phyloP scores from a whole-genome alignment of 2,797 vertebrate species.

The Oreochromis grahami region DNA sequence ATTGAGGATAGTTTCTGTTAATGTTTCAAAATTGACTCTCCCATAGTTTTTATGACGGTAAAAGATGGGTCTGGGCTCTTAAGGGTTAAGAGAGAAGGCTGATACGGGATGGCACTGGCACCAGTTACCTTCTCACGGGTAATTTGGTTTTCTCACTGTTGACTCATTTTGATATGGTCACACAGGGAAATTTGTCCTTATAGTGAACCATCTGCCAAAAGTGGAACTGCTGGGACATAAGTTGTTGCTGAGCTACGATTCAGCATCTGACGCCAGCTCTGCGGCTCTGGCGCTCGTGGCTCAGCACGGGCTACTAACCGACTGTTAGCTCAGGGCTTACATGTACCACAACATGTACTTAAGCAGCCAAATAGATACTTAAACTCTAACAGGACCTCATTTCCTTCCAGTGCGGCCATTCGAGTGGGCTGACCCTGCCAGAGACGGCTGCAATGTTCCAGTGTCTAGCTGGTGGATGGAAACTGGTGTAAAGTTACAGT shows the following conservation, averaged over 20 bases:
- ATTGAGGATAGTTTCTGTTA: no score
- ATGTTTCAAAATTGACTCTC: no score
- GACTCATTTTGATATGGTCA: background rate
- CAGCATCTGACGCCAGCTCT: background rate
- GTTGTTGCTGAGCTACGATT: background rate
- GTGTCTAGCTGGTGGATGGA: background rate
- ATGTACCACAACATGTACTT: background rate
- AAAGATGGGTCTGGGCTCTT: no score
- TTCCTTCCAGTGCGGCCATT: background rate
- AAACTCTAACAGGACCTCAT: background rate
- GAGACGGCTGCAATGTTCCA: background rate
- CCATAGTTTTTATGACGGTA: no score
- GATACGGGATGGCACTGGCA: slow-evolving; percentile 1
- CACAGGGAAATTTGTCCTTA: background rate
- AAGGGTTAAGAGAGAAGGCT: background rate
- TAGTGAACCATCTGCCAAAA: background rate
- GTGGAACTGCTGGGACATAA: background rate
- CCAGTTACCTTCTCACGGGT: background rate
- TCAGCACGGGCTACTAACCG: background rate
- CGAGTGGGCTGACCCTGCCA: background rate
- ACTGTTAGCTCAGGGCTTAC: background rate
- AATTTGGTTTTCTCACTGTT: background rate
- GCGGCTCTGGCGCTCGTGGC: background rate
- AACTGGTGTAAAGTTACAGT: background rate
- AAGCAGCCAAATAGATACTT: slow-evolving; percentile 3